phyloP scores from a whole-genome alignment of 2,113 vertebrate species.

The Typhlomys cinereus region DNA sequence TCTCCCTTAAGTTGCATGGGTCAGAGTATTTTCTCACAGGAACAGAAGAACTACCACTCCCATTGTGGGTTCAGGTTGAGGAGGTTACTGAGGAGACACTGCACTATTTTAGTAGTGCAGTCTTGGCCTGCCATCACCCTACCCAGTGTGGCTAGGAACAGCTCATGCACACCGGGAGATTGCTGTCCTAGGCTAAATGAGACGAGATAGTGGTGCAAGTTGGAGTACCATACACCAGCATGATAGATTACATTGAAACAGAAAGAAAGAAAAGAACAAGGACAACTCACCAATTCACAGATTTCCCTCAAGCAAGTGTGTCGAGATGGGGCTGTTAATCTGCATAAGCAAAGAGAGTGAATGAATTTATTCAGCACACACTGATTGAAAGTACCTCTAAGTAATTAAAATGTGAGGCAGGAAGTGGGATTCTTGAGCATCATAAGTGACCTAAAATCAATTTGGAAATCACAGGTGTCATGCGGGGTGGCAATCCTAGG shows the following conservation, averaged over 20 bases:
- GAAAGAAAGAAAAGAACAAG: not conserved
- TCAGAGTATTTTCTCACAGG: not conserved
- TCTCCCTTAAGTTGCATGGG: too few relatives aligned
- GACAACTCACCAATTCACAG: not conserved
- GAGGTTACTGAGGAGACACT: not conserved
- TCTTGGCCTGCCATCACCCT: not conserved
- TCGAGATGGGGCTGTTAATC: not conserved
- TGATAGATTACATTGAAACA: not conserved
- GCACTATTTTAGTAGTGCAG: fast-evolving
- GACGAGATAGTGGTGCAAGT: not conserved
- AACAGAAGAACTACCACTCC: too few relatives aligned
- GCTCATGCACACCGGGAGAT: not conserved
- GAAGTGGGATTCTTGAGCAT: not conserved
- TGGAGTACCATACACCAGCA: not conserved
- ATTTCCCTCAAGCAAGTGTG: not conserved
- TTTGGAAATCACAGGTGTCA: not conserved
- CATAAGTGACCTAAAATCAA: not conserved
- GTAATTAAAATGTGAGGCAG: not conserved
- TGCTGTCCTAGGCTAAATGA: not conserved
- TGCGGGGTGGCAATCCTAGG: not conserved
- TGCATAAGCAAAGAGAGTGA: not conserved
- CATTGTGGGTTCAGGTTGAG: too few relatives aligned
- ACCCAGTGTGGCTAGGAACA: not conserved
- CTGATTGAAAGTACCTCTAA: not conserved
- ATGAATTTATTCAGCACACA: not conserved